phyloP scores from a whole-genome alignment of 2,888 invertebrate genomes.

The Scaeva pyrastri region DNA sequence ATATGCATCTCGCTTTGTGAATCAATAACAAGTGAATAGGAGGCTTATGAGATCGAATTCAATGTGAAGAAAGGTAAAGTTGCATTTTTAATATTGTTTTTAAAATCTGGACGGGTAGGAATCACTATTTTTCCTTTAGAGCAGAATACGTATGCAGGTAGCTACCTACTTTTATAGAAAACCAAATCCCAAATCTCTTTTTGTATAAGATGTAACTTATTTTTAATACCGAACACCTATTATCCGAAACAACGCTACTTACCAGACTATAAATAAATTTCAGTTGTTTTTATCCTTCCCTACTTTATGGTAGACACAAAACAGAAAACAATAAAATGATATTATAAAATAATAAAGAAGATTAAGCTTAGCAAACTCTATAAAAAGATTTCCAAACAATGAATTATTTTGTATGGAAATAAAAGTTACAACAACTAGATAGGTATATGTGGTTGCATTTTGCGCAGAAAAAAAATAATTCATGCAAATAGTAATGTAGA shows the following conservation, averaged over 20 bases:
- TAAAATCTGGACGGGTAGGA: too few species aligned
- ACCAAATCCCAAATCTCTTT: too few species aligned
- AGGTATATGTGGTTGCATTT: slow-evolving; percentile 18
- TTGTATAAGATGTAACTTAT: neutral
- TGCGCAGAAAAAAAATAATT: slow-evolving; percentile 48
- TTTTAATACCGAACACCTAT: neutral
- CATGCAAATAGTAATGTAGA: slow-evolving; percentile 32
- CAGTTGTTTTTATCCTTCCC: neutral
- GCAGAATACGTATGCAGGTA: neutral
- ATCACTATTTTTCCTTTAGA: too few species aligned
- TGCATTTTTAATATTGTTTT: too few species aligned
- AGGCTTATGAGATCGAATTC: neutral
- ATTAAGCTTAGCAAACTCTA: neutral
- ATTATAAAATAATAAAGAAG: slow-evolving; percentile 14
- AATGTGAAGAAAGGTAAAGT: neutral
- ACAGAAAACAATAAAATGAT: neutral
- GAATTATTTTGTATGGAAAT: slow-evolving; percentile 1
- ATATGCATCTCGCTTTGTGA: neutral
- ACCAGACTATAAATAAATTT: neutral
- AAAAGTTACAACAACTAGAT: slow-evolving; percentile 3
- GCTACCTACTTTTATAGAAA: too few species aligned
- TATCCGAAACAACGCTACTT: neutral
- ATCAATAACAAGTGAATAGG: neutral
- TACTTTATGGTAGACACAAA: too few species aligned
- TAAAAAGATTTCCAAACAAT: slow-evolving; percentile 56